Base-by-base conservation (phyloP, 2,113 vertebrate species). In the Lota lota region DNA sequence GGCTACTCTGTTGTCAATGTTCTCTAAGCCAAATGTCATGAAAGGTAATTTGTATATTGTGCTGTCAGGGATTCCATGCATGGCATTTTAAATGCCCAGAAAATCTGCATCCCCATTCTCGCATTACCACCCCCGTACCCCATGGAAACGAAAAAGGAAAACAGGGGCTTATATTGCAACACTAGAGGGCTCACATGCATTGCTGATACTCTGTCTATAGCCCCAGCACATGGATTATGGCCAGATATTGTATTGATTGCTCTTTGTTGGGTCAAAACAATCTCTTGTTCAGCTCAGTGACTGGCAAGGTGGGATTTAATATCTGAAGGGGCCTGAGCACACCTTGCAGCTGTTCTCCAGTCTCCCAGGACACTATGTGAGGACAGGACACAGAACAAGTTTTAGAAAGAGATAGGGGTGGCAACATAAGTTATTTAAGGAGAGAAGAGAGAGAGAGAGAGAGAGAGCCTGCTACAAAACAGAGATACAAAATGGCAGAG, bases 131-230 rank as follows among this genome's bases (percentile, higher is more conserved):
- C 50, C 61, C 22, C 58, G 50, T 28, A 68, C 58, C 8, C 8
- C 3, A n/a, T 6, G 14, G 5, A 56, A 56, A 24, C 15, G n/a
- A 50, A 21, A 12, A 17, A 22, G 68, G 71, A 74, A 79, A 85
- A 68, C 67, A 72, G 62, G 51, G 17, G 51, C 51, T 17, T 17
- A 67, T 50, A 7, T 56, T 57, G 80, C 76, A 74, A 90, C 88
- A 84, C 88, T 82, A 89, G 88, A 84, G 85, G 88, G 90, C 88
- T 89, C 87, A 87, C 85, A 84, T 65, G 87, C 67, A 80, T 88
- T 85, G 72, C 72, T 58, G 79, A 70, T 60, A 0, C 21, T 69
- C 28, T 68, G 11, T 62, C 51, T 58, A 17, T n/a, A 0, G 0
- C 63, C 40, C 64, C 61, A 3, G 51, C 69, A 68, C 64, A 66